These are phyloP conservation scores for Oxygymnocypris stewartii DNA, from an alignment of 2,113 vertebrate species.

Conservation along the genomic window DNA sequence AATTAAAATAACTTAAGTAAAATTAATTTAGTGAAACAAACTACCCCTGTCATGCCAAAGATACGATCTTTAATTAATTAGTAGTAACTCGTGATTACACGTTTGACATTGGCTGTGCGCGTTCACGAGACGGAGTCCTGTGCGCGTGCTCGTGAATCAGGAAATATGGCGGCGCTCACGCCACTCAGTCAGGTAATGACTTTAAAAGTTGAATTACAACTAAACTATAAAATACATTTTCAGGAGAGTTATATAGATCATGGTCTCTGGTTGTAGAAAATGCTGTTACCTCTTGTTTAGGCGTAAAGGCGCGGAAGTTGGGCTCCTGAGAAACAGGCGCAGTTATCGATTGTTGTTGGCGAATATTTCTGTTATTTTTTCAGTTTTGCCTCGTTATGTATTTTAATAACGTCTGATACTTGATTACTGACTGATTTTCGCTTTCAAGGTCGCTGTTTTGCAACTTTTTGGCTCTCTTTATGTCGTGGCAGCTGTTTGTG, in stretches of 20 bases:
- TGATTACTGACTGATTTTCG: too few species aligned
- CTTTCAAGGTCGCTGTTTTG: background rate
- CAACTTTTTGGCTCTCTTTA: background rate
- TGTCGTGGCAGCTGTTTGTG: conserved; percentile 6
- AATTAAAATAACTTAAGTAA: background rate
- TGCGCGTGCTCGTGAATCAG: conserved; percentile 67
- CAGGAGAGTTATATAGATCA: too few species aligned
- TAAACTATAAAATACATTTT: background rate
- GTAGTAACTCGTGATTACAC: background rate
- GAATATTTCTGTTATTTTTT: background rate
- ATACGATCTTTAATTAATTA: background rate
- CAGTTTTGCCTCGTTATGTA: background rate
- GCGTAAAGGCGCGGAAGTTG: background rate
- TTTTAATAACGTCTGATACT: background rate
- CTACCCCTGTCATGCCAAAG: background rate
- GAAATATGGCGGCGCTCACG: conserved; percentile 93
- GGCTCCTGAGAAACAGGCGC: background rate
- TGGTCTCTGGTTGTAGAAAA: background rate
- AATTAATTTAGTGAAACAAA: background rate
- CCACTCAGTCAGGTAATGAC: conserved; percentile 83
- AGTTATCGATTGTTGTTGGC: background rate
- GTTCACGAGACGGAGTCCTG: conserved; percentile 21
- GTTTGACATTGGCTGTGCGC: background rate
- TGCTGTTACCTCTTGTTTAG: background rate
- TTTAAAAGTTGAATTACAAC: conserved; percentile 46